Evolutionary conservation across 2,888 invertebrate genomes (phyloP).

Genomic region (Lymantria monacha): DNA sequence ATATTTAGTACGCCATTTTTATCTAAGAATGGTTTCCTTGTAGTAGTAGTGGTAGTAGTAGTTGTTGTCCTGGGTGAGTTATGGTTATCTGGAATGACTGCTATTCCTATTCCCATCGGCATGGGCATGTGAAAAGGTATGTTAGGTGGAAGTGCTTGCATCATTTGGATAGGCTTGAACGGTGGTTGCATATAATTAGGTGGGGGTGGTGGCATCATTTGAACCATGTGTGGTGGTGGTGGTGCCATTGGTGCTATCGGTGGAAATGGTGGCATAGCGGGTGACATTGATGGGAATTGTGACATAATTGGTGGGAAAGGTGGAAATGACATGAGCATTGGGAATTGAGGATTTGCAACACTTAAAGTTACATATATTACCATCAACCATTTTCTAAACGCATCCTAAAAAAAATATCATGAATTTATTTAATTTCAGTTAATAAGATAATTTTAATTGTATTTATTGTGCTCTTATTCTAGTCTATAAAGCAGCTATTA

Average conservation of each 20-base stretch:
- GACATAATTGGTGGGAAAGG: neutral
- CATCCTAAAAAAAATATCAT: constrained; percentile 4
- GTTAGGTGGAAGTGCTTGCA: neutral
- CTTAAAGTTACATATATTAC: constrained; percentile 4
- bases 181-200: neutral
- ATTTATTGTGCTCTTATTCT: too few species aligned
- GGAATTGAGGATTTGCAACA: constrained; percentile 5
- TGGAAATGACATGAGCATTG: neutral
- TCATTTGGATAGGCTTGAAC: neutral
- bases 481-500: too few species aligned
- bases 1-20: neutral
- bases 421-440: too few species aligned
- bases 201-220: neutral
- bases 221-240: neutral
- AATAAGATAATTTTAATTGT: too few species aligned
- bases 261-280: neutral
- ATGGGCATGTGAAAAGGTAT: neutral
- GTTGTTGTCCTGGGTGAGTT: neutral
- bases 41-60: neutral
- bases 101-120: constrained; percentile 7
- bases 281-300: neutral
- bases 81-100: neutral
- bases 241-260: neutral
- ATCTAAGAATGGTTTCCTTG: neutral
- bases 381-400: constrained; percentile 6